Evolutionary conservation across 2,113 vertebrate species (phyloP).

Genomic region (Alethe diademata): DNA sequence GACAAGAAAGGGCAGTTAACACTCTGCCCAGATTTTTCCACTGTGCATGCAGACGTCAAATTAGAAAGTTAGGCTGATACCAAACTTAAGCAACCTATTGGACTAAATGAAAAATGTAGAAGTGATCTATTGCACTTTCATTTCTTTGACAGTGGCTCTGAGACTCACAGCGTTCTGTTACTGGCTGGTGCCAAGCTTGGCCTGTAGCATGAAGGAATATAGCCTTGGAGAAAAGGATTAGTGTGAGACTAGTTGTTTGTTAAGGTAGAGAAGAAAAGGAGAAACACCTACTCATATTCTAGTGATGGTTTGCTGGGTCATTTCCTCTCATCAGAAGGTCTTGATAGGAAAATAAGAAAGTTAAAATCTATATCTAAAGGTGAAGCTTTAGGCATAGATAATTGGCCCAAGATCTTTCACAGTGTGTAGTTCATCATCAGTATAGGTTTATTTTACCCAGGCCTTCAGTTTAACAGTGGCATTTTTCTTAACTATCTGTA

Average conservation of each 20-base stretch:
- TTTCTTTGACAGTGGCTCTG: neutral
- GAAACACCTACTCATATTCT: neutral
- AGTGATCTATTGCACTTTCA: neutral
- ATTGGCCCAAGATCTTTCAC: neutral
- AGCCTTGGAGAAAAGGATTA: neutral
- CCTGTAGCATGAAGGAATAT: neutral
- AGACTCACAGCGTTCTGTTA: neutral
- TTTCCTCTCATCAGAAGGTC: fast-evolving
- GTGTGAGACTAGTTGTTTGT: neutral
- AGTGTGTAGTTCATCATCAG: neutral
- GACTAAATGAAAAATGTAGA: neutral
- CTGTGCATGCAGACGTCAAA: neutral
- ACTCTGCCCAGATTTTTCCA: neutral
- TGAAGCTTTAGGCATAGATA: neutral
- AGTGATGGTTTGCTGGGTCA: neutral
- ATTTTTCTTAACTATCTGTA: neutral
- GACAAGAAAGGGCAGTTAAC: neutral
- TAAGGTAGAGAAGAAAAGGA: neutral
- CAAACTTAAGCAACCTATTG: neutral
- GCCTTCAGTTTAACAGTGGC: neutral
- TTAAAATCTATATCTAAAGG: neutral
- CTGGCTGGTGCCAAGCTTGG: neutral
- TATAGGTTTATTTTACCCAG: neutral
- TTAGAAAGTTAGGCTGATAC: neutral
- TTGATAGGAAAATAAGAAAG: neutral